Evolutionary conservation across 2,888 invertebrate species (phyloP).

Genomic region (Eupithecia insigniata): DNA sequence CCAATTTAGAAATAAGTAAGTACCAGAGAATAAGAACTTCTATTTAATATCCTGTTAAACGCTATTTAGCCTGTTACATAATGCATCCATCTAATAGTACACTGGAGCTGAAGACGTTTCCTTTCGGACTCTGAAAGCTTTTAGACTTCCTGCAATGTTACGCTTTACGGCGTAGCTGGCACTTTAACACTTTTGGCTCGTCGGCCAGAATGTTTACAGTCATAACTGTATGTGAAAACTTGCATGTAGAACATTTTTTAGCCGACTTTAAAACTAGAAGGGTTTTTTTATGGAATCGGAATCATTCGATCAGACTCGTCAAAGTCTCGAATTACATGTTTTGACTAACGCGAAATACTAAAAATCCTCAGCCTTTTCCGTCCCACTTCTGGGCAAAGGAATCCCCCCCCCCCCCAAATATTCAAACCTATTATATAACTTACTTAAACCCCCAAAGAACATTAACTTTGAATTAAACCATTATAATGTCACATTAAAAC

Average conservation of each 20-base stretch:
- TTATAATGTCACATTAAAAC: too few species aligned
- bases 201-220: background rate
- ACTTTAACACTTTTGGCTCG: conserved; percentile 2
- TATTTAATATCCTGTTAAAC: background rate
- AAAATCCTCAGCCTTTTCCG: too few species aligned
- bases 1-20: too few species aligned
- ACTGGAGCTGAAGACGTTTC: conserved; percentile 15
- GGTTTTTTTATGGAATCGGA: background rate
- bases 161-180: background rate
- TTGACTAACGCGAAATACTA: too few species aligned
- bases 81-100: conserved; percentile 16
- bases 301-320: background rate
- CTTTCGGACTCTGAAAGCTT: conserved; percentile 15
- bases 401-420: too few species aligned
- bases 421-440: too few species aligned
- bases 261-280: background rate
- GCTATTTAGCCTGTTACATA: conserved; percentile 19
- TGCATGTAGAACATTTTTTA: background rate
- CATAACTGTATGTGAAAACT: background rate
- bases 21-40: background rate
- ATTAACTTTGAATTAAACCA: too few species aligned
- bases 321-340: background rate
- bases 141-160: conserved; percentile 12
- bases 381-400: too few species aligned
- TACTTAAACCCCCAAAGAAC: too few species aligned